Conservation (phyloP, 2,888 invertebrate genomes). For the Ectobius pallidus region DNA sequence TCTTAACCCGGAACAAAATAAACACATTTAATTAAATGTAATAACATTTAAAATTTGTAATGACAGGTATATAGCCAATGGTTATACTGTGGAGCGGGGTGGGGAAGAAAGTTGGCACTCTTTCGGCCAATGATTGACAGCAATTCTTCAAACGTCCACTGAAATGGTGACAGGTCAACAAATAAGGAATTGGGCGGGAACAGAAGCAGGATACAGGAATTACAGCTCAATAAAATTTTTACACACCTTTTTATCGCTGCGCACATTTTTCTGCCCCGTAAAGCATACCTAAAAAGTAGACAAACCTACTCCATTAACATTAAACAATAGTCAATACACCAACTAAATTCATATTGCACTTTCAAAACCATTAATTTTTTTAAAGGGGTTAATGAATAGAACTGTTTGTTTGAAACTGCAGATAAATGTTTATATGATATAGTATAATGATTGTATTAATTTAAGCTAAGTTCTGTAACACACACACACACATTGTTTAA, state of each 20-base stretch:
- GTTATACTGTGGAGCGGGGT: constrained; percentile 25
- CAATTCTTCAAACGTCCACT: constrained; percentile 16
- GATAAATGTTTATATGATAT: too few relatives aligned
- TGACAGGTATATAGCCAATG: constrained; percentile 36
- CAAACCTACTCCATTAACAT: not conserved
- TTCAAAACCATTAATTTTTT: too few relatives aligned
- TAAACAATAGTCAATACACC: not conserved
- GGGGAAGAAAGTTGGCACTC: constrained; percentile 18
- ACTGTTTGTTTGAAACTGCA: too few relatives aligned
- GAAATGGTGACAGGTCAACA: constrained; percentile 20
- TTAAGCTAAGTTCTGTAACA: too few relatives aligned
- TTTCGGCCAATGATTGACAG: constrained; percentile 36
- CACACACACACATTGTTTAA: too few relatives aligned
- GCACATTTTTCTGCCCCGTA: not conserved
- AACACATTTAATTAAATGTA: constrained; percentile 1
- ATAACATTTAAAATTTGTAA: constrained; percentile 15
- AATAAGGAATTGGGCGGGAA: constrained; percentile 16
- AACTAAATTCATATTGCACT: not conserved
- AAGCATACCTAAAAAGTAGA: not conserved
- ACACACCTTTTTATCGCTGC: constrained; percentile 1
- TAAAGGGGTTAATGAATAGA: too few relatives aligned
- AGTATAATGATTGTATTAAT: too few relatives aligned
- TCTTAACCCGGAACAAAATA: too few relatives aligned
- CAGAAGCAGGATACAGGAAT: not conserved
- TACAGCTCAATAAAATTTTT: not conserved